These are phyloP conservation scores for Anneissia japonica DNA, from an alignment of 35 echinoderm and acorn worm genomes.

Conservation along the genomic window DNA sequence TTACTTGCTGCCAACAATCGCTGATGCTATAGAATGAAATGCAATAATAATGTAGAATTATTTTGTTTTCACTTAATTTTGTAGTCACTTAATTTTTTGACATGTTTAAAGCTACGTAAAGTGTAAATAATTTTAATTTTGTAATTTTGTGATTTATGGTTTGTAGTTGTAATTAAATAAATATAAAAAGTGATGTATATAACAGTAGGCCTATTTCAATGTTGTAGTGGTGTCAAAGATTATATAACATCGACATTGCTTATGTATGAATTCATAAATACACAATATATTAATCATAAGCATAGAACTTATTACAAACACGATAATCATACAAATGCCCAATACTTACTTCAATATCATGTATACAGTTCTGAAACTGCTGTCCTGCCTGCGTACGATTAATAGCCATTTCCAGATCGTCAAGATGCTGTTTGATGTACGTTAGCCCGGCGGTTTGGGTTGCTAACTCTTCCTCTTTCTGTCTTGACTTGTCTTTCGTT, in stretches of 20 bases:
- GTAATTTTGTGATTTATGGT: too few relatives aligned
- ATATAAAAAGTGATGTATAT: too few relatives aligned
- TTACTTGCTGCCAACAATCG: conserved; percentile 4
- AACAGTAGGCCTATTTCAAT: too few relatives aligned
- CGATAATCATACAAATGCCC: not conserved
- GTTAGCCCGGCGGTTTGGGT: conserved; percentile 55
- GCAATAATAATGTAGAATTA: not conserved
- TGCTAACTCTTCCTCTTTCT: not conserved
- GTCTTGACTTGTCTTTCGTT: conserved; percentile 5
- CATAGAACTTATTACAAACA: too few relatives aligned
- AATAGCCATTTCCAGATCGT: conserved; percentile 57
- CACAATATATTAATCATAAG: too few relatives aligned
- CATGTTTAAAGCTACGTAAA: too few relatives aligned
- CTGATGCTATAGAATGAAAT: not conserved
- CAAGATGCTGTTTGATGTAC: conserved; percentile 60
- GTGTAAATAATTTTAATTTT: too few relatives aligned
- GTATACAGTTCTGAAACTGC: conserved; percentile 52
- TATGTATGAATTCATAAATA: too few relatives aligned
- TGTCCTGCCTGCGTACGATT: conserved; percentile 56
- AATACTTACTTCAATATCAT: conserved; percentile 59
- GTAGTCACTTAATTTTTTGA: too few relatives aligned
- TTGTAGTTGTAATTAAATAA: too few relatives aligned
- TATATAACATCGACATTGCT: too few relatives aligned
- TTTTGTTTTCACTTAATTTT: not conserved
- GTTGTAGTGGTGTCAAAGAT: too few relatives aligned